Evolutionary conservation across 2,113 vertebrate species (phyloP).

Genomic region (Apodemus speciosus): DNA sequence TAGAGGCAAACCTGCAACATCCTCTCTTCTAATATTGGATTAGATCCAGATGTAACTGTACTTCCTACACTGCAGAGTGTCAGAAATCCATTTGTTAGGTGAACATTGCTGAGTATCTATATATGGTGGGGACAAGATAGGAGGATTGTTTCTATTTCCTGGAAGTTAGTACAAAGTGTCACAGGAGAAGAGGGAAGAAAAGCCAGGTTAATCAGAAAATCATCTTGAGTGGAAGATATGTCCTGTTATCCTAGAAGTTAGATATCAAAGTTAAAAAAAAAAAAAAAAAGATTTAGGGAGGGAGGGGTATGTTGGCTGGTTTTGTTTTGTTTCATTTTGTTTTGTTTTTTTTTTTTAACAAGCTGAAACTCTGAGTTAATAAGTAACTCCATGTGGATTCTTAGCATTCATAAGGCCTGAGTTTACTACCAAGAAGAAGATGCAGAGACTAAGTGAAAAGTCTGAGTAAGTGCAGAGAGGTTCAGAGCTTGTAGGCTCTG

Average conservation of each 20-base stretch:
- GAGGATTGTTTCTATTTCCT: background rate
- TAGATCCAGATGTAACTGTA: background rate
- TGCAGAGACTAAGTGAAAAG: background rate
- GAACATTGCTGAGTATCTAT: background rate
- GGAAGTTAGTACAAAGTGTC: background rate
- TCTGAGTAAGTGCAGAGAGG: constrained; percentile 9
- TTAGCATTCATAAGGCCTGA: background rate
- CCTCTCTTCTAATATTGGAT: background rate
- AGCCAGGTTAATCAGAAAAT: background rate
- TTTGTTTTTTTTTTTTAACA: background rate
- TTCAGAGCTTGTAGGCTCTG: background rate
- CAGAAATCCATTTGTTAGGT: background rate
- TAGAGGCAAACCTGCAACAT: background rate
- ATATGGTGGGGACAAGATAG: background rate
- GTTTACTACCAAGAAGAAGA: background rate
- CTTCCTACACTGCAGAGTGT: background rate
- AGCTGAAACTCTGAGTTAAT: background rate
- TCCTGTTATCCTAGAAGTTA: background rate
- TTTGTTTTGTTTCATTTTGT: background rate
- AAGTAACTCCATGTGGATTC: background rate
- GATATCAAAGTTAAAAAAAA: background rate
- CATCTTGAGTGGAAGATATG: background rate
- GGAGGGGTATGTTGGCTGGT: background rate
- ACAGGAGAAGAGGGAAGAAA: background rate
- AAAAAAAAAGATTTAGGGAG: background rate